Conservation (phyloP, 2,113 vertebrate genomes). For the Nerophis lumbriciformis region DNA sequence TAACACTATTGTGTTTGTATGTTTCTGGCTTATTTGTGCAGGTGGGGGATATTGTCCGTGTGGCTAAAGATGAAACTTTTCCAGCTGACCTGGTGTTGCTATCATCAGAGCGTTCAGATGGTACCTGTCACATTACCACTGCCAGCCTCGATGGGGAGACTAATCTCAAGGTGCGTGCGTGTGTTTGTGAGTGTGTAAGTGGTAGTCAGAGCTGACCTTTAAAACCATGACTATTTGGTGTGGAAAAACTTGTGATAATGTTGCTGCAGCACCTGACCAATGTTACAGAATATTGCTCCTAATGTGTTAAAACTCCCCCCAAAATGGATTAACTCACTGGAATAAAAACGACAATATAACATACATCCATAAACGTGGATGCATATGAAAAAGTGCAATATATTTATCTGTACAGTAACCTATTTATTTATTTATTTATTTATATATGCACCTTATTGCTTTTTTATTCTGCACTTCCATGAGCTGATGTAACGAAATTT, state of each 20-base stretch:
- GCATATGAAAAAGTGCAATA: too few species aligned
- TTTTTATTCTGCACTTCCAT: too few species aligned
- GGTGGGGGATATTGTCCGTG: constrained; percentile 96
- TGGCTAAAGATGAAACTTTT: constrained; percentile 98
- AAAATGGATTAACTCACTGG: too few species aligned
- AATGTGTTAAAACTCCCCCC: too few species aligned
- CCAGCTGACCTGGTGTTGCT: constrained; percentile 90
- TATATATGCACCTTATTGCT: too few species aligned
- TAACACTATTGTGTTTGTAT: neutral
- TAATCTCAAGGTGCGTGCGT: constrained; percentile 81
- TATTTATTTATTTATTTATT: too few species aligned
- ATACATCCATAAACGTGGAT: too few species aligned
- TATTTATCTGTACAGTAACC: too few species aligned
- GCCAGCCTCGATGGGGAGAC: constrained; percentile 96
- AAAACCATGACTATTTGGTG: neutral
- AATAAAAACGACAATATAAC: too few species aligned
- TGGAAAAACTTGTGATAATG: neutral
- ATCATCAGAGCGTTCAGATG: constrained; percentile 87
- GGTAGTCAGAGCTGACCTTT: neutral
- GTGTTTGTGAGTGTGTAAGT: neutral
- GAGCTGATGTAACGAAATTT: too few species aligned
- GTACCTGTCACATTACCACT: constrained; percentile 94
- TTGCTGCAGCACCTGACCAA: neutral
- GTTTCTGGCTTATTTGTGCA: constrained; percentile 44
- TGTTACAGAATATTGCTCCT: neutral